Percentiles rank a stretch among this genome's conserved stretches.
Evolutionary conservation across 2,797 vertebrate genomes (phyloP).

Genomic region (Onychomys leucogaster): DNA sequence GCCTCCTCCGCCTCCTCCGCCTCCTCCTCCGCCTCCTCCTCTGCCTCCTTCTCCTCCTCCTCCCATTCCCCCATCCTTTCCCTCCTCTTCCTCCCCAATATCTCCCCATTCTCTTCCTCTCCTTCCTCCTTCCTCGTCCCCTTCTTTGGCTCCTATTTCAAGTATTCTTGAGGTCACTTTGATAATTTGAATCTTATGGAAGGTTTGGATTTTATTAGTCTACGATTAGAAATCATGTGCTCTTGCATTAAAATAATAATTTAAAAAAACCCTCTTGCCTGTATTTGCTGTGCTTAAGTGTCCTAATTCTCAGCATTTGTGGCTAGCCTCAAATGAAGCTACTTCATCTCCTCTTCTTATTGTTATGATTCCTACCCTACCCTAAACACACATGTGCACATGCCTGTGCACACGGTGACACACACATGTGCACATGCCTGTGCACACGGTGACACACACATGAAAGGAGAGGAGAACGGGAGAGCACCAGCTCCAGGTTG

Average conservation of each 20-base stretch:
- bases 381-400: not conserved
- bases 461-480: not conserved
- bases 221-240: not conserved
- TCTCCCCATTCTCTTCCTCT: not conserved
- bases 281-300: not conserved
- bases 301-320: not conserved
- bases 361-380: not conserved
- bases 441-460: not conserved
- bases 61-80: not conserved
- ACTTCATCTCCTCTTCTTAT: not conserved
- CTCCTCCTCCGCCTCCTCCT: not conserved
- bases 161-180: not conserved
- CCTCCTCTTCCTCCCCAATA: not conserved
- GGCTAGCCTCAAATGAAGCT: not conserved
- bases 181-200: not conserved
- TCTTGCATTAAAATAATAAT: constrained; percentile 2
- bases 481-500: no score
- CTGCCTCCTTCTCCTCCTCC: not conserved
- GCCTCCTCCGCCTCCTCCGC: not conserved
- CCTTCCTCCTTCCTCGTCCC: not conserved
- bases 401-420: not conserved
- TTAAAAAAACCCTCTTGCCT: not conserved
- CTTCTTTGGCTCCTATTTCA: not conserved
- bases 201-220: not conserved
- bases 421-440: not conserved